Evolutionary conservation across 2,888 invertebrate species (phyloP).

Genomic region (Xestia xanthographa): DNA sequence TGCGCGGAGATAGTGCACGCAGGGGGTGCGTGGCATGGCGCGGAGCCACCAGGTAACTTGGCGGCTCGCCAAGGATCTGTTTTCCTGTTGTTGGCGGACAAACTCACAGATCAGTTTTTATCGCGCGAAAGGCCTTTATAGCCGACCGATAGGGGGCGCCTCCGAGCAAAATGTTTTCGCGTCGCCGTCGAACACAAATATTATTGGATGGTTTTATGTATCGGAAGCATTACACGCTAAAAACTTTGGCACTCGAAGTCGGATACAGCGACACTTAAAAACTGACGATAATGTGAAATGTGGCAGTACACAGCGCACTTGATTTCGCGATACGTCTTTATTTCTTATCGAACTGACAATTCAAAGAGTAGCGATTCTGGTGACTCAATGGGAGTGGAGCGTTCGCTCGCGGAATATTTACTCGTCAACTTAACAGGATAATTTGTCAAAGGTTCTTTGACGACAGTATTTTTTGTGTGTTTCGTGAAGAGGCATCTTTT

Average conservation of each 20-base stretch:
- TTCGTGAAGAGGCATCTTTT: constrained; percentile 75
- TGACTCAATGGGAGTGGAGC: constrained; percentile 51
- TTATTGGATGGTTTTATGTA: constrained; percentile 89
- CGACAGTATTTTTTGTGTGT: constrained; percentile 79
- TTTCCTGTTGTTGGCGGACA: constrained; percentile 89
- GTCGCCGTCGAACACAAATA: constrained; percentile 87
- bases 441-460: constrained; percentile 87
- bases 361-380: constrained; percentile 56
- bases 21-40: constrained; percentile 65
- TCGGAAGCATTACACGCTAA: constrained; percentile 89
- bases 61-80: constrained; percentile 88
- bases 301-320: constrained; percentile 63
- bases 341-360: constrained; percentile 65
- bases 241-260: constrained; percentile 86
- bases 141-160: constrained; percentile 86
- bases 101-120: constrained; percentile 91
- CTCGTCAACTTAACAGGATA: constrained; percentile 82
- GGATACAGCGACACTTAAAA: constrained; percentile 79
- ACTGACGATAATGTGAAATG: constrained; percentile 75
- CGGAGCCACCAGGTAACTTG: constrained; percentile 85
- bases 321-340: constrained; percentile 66
- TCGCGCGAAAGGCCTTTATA: constrained; percentile 90
- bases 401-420: constrained; percentile 70
- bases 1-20: constrained; percentile 68
- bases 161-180: constrained; percentile 85